Percentiles rank a stretch among this genome's conserved stretches.
Conservation (phyloP, 2,888 invertebrate genomes). For the Athrips mouffetella region DNA sequence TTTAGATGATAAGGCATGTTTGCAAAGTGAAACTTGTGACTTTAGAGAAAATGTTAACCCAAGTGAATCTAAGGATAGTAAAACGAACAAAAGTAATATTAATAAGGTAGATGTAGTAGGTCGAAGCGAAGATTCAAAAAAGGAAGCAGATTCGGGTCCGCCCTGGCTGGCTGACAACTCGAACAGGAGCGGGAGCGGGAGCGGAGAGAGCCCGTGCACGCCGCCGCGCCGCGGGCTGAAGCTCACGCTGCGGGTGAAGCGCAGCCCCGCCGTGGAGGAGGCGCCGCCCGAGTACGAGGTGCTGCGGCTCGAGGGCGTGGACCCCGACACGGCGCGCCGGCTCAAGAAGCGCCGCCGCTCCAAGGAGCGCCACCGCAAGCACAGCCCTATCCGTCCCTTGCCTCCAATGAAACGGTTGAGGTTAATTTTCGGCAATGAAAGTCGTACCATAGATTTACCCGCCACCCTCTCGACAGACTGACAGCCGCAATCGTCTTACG, state of each 20-base stretch:
- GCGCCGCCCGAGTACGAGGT: slow-evolving; percentile 91
- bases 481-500: slow-evolving; percentile 61
- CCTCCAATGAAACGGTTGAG: slow-evolving; percentile 91
- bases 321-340: slow-evolving; percentile 76
- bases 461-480: slow-evolving; percentile 81
- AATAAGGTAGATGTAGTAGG: slow-evolving; percentile 50
- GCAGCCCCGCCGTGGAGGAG: slow-evolving; percentile 91
- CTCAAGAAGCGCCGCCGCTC: slow-evolving; percentile 76
- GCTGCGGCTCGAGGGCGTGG: slow-evolving; percentile 86
- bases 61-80: slow-evolving; percentile 64
- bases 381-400: slow-evolving; percentile 77
- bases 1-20: slow-evolving; percentile 56
- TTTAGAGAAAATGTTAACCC: slow-evolving; percentile 76
- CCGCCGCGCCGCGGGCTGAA: slow-evolving; percentile 83
- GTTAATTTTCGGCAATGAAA: slow-evolving; percentile 92
- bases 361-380: slow-evolving; percentile 70
- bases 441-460: slow-evolving; percentile 92
- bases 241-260: slow-evolving; percentile 90
- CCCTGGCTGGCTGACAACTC: slow-evolving; percentile 67
- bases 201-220: slow-evolving; percentile 74
- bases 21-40: slow-evolving; percentile 69
- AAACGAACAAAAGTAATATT: slow-evolving; percentile 56
- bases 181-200: slow-evolving; percentile 67
- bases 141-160: slow-evolving; percentile 58
- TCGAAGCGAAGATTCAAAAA: slow-evolving; percentile 59